These are phyloP conservation scores for Gopherus flavomarginatus DNA, from an alignment of 2,113 vertebrate genomes.

Conservation along the genomic window DNA sequence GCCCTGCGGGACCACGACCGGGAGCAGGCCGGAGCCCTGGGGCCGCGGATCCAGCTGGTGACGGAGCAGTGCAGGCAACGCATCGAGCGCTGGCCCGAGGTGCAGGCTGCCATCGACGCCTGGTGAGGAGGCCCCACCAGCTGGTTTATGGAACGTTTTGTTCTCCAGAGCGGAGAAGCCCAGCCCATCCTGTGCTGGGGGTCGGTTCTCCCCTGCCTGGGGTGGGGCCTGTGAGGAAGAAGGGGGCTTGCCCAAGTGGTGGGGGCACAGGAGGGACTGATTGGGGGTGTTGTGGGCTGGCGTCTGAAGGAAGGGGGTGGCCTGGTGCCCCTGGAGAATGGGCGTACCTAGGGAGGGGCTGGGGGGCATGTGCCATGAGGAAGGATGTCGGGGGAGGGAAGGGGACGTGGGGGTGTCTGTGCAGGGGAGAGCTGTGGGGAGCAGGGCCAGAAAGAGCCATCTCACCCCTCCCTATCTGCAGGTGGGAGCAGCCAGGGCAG, in stretches of 20 bases:
- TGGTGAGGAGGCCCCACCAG: slow-evolving; percentile 76
- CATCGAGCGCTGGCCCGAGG: slow-evolving; percentile 67
- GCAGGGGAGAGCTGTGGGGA: not conserved
- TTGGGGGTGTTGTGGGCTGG: not conserved
- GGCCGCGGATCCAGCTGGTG: slow-evolving; percentile 75
- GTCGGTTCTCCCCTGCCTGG: no score
- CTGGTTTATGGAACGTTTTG: no score
- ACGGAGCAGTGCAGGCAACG: slow-evolving; percentile 68
- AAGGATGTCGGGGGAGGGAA: no score
- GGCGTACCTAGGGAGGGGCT: no score
- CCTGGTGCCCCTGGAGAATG: no score
- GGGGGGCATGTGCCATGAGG: not conserved
- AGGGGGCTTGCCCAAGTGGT: no score
- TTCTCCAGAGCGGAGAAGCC: not conserved
- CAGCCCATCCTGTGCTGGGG: no score
- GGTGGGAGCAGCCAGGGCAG: slow-evolving; percentile 86
- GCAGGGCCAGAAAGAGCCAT: not conserved
- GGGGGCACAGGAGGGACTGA: no score
- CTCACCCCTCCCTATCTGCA: slow-evolving; percentile 16
- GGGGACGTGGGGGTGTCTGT: no score
- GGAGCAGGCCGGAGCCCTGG: slow-evolving; percentile 70
- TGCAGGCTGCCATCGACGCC: slow-evolving; percentile 75
- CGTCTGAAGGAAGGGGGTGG: no score
- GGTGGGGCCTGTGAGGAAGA: no score
- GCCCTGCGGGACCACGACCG: slow-evolving; percentile 72